phyloP scores from a whole-genome alignment of 2,888 invertebrate species.

The Boloria selene region DNA sequence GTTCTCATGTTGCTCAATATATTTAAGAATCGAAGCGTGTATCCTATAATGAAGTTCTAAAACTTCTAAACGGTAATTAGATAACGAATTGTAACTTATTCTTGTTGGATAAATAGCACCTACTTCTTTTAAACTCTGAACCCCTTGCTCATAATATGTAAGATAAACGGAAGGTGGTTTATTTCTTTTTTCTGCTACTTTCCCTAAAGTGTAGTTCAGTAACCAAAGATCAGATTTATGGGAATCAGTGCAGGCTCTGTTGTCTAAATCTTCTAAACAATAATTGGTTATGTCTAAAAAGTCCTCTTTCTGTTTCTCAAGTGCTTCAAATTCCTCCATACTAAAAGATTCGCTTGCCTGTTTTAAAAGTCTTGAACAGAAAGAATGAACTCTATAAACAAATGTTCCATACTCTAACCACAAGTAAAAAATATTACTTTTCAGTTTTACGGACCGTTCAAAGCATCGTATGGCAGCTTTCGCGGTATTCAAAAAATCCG shows the following conservation, averaged over 20 bases:
- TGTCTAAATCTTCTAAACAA: constrained; percentile 86
- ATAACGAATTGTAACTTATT: constrained; percentile 92
- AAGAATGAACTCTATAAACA: constrained; percentile 94
- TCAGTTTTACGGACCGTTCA: constrained; percentile 88
- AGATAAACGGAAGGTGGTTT: constrained; percentile 88
- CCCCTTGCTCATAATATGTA: constrained; percentile 90
- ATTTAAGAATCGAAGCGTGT: constrained; percentile 94
- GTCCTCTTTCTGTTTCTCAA: constrained; percentile 89
- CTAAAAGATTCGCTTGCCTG: constrained; percentile 89
- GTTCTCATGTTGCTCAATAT: constrained; percentile 89
- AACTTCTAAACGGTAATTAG: constrained; percentile 92
- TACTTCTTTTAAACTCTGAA: constrained; percentile 88
- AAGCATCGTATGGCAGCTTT: constrained; percentile 91
- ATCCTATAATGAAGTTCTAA: constrained; percentile 93
- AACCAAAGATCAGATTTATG: constrained; percentile 92
- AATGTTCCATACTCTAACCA: constrained; percentile 97
- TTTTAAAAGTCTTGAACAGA: constrained; percentile 92
- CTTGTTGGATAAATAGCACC: constrained; percentile 92
- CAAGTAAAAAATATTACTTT: constrained; percentile 87
- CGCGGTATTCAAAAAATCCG: constrained; percentile 86
- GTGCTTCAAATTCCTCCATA: constrained; percentile 87
- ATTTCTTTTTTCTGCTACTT: constrained; percentile 94
- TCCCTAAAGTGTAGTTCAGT: constrained; percentile 97
- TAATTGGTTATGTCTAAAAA: constrained; percentile 90
- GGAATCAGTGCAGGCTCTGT: constrained; percentile 73